phyloP scores from a whole-genome alignment of 1,140 invertebrate species.

The Drosophila teissieri region DNA sequence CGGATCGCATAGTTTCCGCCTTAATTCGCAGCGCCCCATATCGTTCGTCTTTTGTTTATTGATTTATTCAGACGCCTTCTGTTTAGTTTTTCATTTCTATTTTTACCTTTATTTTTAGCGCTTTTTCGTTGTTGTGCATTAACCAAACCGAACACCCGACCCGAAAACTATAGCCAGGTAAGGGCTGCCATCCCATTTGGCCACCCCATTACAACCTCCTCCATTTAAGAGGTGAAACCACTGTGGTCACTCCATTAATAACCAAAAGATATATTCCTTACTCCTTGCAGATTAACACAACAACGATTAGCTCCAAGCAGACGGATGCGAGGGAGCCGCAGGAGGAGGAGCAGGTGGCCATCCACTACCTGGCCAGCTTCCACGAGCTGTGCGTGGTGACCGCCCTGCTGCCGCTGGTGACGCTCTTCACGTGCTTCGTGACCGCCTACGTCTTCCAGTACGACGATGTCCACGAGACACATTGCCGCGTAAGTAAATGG shows the following conservation, averaged over 20 bases:
- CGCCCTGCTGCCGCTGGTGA: constrained; percentile 91
- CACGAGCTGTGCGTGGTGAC: constrained; percentile 91
- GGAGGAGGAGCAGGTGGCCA: constrained; percentile 50
- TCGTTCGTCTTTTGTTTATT: constrained; percentile 43
- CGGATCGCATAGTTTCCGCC: constrained; percentile 28
- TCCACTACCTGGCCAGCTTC: constrained; percentile 84
- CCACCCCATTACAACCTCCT: neutral
- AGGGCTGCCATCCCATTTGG: constrained; percentile 6
- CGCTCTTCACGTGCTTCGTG: constrained; percentile 93
- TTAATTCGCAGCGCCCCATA: constrained; percentile 6
- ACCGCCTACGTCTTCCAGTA: constrained; percentile 94
- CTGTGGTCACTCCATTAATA: neutral
- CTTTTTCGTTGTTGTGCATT: constrained; percentile 48
- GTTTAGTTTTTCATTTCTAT: constrained; percentile 1
- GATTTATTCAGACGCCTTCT: constrained; percentile 43
- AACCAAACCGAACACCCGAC: constrained; percentile 21
- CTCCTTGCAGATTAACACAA: constrained; percentile 38
- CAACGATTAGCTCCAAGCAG: constrained; percentile 56
- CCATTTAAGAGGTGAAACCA: constrained; percentile 3
- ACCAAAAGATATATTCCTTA: too few relatives aligned
- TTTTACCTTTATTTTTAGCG: constrained; percentile 43
- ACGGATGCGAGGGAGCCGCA: constrained; percentile 9
- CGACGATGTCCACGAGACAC: constrained; percentile 96
- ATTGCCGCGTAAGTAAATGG: constrained; percentile 91
- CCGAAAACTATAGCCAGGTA: constrained; percentile 12